Conservation (phyloP, 2,113 vertebrate species). For the Ochotona curzoniae region DNA sequence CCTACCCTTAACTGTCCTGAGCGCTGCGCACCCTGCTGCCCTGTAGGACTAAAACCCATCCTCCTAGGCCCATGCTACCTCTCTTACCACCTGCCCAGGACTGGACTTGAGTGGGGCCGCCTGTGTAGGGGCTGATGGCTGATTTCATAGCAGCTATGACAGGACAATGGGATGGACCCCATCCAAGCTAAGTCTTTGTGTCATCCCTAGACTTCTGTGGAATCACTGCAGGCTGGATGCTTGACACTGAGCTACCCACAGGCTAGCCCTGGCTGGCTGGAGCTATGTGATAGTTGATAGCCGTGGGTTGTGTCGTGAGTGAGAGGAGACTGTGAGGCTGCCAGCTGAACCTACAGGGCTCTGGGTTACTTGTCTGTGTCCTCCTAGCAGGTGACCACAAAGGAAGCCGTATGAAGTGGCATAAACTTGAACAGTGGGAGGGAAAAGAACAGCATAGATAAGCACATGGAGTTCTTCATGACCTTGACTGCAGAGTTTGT, state of each 20-base stretch:
- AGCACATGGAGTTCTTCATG: no score
- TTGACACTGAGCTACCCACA: not conserved
- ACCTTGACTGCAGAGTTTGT: no score
- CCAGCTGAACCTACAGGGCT: not conserved
- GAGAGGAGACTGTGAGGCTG: not conserved
- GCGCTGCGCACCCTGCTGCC: not conserved
- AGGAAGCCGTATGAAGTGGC: not conserved
- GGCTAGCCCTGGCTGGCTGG: not conserved
- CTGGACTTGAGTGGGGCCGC: no score
- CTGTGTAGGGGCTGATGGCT: not conserved
- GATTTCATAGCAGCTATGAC: not conserved
- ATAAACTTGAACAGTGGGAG: no score
- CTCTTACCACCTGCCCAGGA: not conserved
- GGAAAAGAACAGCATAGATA: no score
- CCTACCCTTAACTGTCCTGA: not conserved
- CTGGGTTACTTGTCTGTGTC: not conserved
- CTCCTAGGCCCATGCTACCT: not conserved
- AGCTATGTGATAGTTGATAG: not conserved
- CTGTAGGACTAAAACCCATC: not conserved
- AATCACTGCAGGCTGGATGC: not conserved
- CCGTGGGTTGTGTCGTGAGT: not conserved
- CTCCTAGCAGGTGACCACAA: not conserved
- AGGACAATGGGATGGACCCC: not conserved
- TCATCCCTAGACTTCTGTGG: not conserved
- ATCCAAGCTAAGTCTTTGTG: not conserved